These are phyloP conservation scores for Lepidochitona cinerea DNA, from an alignment of 2,888 invertebrate genomes.

Conservation along the genomic window DNA sequence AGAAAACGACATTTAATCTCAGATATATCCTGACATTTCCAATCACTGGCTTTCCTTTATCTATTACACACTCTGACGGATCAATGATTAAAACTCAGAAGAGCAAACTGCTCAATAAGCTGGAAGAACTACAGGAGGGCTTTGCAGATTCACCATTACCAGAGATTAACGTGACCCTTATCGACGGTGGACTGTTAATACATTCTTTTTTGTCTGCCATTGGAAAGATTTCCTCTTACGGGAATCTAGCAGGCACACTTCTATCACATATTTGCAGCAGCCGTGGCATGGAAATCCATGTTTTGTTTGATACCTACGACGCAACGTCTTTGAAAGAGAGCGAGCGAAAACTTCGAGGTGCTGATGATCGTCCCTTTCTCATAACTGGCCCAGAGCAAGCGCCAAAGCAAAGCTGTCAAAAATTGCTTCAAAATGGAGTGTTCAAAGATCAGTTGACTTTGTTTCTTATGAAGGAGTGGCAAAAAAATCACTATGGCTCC, in stretches of 20 bases:
- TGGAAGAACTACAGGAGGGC: neutral
- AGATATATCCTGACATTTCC: constrained; percentile 5
- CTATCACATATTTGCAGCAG: neutral
- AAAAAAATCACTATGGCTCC: neutral
- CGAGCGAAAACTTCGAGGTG: constrained; percentile 8
- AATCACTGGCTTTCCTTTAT: constrained; percentile 7
- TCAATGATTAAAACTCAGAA: constrained; percentile 7
- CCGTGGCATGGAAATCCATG: neutral
- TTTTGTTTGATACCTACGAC: constrained; percentile 7
- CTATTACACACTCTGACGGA: constrained; percentile 16
- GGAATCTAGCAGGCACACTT: neutral
- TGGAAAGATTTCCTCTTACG: neutral
- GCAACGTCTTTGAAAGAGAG: constrained; percentile 8
- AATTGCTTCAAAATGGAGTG: constrained; percentile 7
- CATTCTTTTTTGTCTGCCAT: neutral
- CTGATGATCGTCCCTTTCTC: neutral
- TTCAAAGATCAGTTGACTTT: constrained; percentile 10
- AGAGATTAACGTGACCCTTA: neutral
- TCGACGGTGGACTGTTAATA: constrained; percentile 3
- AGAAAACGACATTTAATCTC: constrained; percentile 12
- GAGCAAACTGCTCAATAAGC: constrained; percentile 5
- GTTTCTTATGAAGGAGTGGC: constrained; percentile 10
- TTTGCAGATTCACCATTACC: neutral
- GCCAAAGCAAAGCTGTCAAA: neutral
- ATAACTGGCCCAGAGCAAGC: constrained; percentile 16